phyloP scores from a whole-genome alignment of 2,113 vertebrate genomes.

The Pygoscelis antarcticus region DNA sequence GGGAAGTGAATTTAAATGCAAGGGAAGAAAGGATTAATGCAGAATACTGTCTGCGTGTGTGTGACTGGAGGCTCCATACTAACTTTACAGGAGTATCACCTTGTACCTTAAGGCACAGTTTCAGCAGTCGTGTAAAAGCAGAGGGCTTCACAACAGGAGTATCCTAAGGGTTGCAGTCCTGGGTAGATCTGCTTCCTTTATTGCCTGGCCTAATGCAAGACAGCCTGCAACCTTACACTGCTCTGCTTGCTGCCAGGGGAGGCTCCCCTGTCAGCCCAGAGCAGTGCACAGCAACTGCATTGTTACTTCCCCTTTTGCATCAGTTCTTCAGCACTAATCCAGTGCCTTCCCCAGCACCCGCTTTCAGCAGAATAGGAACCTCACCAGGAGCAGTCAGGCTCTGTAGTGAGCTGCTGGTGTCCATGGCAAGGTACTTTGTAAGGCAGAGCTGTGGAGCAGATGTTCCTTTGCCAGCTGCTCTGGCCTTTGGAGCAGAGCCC shows the following conservation, averaged over 20 bases:
- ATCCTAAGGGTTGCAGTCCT: background rate
- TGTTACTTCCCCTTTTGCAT: background rate
- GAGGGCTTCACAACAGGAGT: background rate
- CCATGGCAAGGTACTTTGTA: background rate
- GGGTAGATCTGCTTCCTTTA: background rate
- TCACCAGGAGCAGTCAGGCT: background rate
- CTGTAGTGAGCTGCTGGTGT: background rate
- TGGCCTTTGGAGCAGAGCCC: background rate
- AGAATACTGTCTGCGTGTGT: background rate
- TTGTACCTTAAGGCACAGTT: background rate
- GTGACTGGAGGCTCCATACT: background rate
- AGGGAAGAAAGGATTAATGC: background rate
- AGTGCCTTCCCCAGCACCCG: background rate
- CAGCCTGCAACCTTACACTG: background rate
- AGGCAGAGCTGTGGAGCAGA: background rate
- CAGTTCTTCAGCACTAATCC: background rate
- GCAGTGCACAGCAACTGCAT: background rate
- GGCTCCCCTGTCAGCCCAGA: background rate
- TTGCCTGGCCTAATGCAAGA: background rate
- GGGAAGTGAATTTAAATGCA: background rate
- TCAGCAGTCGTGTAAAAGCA: rapidly evolving
- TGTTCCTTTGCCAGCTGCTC: background rate
- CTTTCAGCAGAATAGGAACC: background rate
- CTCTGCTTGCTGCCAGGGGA: background rate
- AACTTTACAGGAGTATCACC: background rate